Conservation (phyloP, 1,140 invertebrate species). For the Drosophila subpulchrella region DNA sequence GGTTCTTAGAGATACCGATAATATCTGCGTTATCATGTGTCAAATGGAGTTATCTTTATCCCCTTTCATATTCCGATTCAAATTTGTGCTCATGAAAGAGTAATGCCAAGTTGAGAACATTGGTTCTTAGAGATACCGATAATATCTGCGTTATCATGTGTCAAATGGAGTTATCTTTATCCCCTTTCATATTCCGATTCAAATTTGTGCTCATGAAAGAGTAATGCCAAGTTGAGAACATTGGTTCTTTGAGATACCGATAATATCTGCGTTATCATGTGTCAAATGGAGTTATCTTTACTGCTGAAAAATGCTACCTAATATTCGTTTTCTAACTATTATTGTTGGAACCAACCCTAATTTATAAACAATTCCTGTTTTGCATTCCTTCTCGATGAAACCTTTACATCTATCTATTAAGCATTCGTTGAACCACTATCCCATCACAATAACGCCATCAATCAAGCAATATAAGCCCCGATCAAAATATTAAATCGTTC, state of each 20-base stretch:
- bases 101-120: background rate
- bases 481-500: slow-evolving; percentile 15
- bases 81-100: background rate
- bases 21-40: no score
- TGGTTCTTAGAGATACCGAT: no score
- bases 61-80: background rate
- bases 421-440: slow-evolving; percentile 1
- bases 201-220: background rate
- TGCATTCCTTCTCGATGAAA: background rate
- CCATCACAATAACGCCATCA: slow-evolving; percentile 1
- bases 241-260: no score
- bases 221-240: background rate
- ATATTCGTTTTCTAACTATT: no score
- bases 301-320: background rate
- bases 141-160: no score
- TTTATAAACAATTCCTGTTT: background rate
- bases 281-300: background rate
- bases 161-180: no score
- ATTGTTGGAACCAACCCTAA: background rate
- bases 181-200: background rate
- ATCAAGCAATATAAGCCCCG: slow-evolving; percentile 2
- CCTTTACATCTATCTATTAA: background rate
- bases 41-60: no score
- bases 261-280: no score
- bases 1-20: no score